These are phyloP conservation scores for Drosophila busckii DNA, from an alignment of 1,140 invertebrate species.

Conservation along the genomic window DNA sequence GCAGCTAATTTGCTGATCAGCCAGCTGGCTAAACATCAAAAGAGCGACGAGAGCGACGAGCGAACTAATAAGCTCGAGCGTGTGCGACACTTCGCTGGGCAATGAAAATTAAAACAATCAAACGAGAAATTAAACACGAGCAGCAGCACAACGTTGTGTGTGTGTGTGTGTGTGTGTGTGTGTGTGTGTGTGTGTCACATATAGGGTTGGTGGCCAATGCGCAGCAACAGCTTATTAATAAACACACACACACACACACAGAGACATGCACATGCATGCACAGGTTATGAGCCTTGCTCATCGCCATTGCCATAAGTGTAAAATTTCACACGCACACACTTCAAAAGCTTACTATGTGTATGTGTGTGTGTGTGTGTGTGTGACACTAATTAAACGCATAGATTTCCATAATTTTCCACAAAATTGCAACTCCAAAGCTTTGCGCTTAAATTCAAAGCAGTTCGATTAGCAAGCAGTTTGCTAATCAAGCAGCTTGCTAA, in stretches of 20 bases:
- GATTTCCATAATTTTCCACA: no score
- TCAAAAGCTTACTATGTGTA: background rate
- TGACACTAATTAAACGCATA: conserved; percentile 60
- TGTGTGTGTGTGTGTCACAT: background rate
- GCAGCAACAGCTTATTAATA: no score
- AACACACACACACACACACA: no score
- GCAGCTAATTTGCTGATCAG: conserved; percentile 28
- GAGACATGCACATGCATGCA: no score
- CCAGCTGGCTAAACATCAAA: background rate
- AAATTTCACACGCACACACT: no score
- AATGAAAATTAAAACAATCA: conserved; percentile 63
- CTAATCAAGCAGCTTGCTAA: no score
- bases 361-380: conserved; percentile 7
- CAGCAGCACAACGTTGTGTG: conserved; percentile 2
- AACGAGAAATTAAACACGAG: conserved; percentile 59
- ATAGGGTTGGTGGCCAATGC: no score
- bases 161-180: background rate
- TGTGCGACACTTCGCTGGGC: conserved; percentile 37
- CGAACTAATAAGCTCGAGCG: conserved; percentile 28
- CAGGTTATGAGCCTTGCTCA: no score
- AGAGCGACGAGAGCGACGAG: conserved; percentile 2
- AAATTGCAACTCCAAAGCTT: no score
- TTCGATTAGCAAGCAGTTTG: no score
- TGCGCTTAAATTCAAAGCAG: no score
- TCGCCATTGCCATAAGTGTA: no score